Evolutionary conservation across 2,113 vertebrate species (phyloP).

Genomic region (Ibidorhyncha struthersii): DNA sequence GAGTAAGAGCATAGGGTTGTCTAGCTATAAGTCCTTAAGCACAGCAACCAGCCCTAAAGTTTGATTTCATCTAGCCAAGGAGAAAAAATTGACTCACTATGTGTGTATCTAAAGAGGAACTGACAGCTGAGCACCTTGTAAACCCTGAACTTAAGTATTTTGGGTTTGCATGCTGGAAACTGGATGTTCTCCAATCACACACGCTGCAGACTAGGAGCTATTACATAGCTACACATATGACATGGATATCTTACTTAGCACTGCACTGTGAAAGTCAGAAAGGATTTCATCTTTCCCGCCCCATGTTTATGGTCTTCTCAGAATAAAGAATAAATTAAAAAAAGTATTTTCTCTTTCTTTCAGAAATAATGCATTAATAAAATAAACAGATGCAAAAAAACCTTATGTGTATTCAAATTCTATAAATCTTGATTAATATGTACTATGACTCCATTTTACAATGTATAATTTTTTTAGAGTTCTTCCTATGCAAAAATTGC

Average conservation of each 20-base stretch:
- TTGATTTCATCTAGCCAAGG: background rate
- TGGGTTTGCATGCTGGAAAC: background rate
- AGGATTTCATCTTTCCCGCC: background rate
- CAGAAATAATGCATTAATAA: background rate
- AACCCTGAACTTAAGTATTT: background rate
- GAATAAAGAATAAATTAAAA: background rate
- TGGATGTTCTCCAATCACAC: background rate
- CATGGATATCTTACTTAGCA: background rate
- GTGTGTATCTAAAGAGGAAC: too few species aligned
- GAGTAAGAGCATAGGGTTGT: background rate
- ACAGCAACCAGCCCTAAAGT: background rate
- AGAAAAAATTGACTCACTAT: too few species aligned
- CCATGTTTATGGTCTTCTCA: background rate
- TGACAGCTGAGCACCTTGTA: background rate
- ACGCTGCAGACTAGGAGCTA: background rate
- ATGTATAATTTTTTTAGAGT: background rate
- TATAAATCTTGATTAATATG: background rate
- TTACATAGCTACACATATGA: background rate
- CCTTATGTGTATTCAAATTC: background rate
- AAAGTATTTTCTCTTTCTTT: background rate
- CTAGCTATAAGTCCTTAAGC: background rate
- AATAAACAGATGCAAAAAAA: background rate
- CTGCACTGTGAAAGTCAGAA: background rate
- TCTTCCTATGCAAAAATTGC: background rate
- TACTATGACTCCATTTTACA: background rate